phyloP scores from a whole-genome alignment of 1,140 invertebrate genomes.

The Dinoponera quadriceps region DNA sequence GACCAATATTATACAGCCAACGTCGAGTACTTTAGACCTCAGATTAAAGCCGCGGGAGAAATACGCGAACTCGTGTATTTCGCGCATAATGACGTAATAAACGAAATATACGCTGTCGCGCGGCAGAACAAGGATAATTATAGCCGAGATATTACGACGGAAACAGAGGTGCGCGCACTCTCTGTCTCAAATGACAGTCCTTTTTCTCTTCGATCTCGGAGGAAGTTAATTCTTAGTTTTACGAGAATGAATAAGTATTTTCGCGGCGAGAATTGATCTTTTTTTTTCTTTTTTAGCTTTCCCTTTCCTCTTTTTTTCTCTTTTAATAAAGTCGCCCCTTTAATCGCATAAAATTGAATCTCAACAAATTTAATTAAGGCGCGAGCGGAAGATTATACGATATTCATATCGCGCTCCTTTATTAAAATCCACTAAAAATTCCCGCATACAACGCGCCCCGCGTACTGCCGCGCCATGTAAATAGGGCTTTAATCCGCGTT shows the following conservation, averaged over 20 bases:
- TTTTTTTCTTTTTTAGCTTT: constrained; percentile 13
- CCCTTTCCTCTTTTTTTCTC: not conserved
- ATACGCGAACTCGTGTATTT: constrained; percentile 3
- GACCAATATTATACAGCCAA: no score
- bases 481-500: constrained; percentile 55
- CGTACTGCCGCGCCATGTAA: constrained; percentile 46
- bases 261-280: constrained; percentile 31
- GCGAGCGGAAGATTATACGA: constrained; percentile 54
- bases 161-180: no score
- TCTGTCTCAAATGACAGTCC: not conserved
- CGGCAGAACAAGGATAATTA: constrained; percentile 18
- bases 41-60: constrained; percentile 6
- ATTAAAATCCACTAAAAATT: constrained; percentile 67
- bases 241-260: constrained; percentile 47
- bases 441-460: constrained; percentile 36
- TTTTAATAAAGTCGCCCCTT: constrained; percentile 50
- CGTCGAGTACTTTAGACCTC: not conserved
- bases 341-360: constrained; percentile 53
- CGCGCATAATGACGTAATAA: constrained; percentile 34
- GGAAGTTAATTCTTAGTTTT: constrained; percentile 11
- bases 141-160: constrained; percentile 2
- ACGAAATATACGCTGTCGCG: not conserved
- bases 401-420: constrained; percentile 53
- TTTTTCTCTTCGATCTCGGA: not conserved
- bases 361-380: constrained; percentile 60